Evolutionary conservation across 2,888 invertebrate species (phyloP), one percentile per base, ranked within the genome.

Genomic region (Didymodactylos carnosus): DNA sequence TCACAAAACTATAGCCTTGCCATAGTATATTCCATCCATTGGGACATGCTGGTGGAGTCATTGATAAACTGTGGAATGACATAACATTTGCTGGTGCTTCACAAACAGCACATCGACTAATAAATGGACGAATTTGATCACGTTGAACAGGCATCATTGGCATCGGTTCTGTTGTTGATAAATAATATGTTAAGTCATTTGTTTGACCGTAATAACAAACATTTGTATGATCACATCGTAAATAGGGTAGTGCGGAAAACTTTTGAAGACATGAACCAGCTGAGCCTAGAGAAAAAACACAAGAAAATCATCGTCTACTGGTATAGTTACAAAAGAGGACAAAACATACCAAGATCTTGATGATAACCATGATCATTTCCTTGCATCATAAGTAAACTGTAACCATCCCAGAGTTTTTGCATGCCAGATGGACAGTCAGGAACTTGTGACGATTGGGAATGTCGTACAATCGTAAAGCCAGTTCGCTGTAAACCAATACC

Each of bases 1-100:
- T 97, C 49, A 95, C 86, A 86, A 98, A 98, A 86, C 94, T 94
- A 88, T 92, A 98, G 73, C 98, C 98, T 76, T 88, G 88, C 97
- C 97, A 99, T 77, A 95, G 83, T 79, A 90, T 89, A 71, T 90
- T 89, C 97, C 98, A 98, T 69, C 91, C 91, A 53, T 84, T 83
- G 0, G 98, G 98, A 85, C 98, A 99, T 29, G 87, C 84, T 0
- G 98, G 98, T 69, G 85, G 81, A 53, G 86, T 85, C 84, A 88
- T 88, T 49, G 89, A 88, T 85, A 97, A 97, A 83, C 95, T 95
- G 85, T 98, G 98, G 41, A 97, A 86, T 11, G 97, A 93, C 76
- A 97, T 91, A 25, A 70, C 71, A 72, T 72, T 70, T 14, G 86
- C 93, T 93, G 95, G 93, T 0, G 91, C 91, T 84, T 95, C 94